Conservation (phyloP, 2,797 vertebrate genomes). For the Lateolabrax maculatus region DNA sequence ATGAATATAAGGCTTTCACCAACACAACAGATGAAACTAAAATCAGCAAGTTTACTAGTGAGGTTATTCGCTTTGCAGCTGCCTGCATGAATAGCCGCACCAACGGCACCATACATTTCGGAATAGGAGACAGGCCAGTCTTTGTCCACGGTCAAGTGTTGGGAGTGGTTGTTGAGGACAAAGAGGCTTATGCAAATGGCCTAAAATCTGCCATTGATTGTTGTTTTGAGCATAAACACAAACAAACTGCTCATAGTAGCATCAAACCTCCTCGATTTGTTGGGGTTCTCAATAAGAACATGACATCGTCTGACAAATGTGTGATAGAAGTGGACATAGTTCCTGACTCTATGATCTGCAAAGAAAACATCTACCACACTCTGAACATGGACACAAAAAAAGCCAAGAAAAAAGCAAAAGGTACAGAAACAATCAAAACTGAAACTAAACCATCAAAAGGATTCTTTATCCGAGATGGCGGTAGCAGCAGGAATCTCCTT, state of each 20-base stretch:
- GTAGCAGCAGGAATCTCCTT: conserved; percentile 68
- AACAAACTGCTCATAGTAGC: conserved; percentile 65
- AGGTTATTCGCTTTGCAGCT: conserved; percentile 77
- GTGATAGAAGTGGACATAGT: conserved; percentile 85
- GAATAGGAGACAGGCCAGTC: conserved; percentile 71
- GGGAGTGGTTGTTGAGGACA: conserved; percentile 67
- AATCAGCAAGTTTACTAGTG: conserved; percentile 70
- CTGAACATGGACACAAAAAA: conserved; percentile 38
- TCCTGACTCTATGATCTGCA: conserved; percentile 65
- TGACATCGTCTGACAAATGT: conserved; percentile 68
- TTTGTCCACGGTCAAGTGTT: conserved; percentile 77
- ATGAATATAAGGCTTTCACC: conserved; percentile 81
- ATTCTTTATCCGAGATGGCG: conserved; percentile 73
- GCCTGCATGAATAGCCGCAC: conserved; percentile 85
- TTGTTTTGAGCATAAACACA: conserved; percentile 67
- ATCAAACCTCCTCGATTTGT: conserved; percentile 80
- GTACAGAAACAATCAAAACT: conserved; percentile 14
- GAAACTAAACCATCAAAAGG: conserved; percentile 11
- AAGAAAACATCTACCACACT: conserved; percentile 63
- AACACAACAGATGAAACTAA: conserved; percentile 52
- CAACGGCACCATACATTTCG: conserved; percentile 86
- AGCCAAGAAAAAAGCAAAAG: conserved; percentile 56
- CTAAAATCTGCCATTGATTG: conserved; percentile 44
- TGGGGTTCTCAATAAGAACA: conserved; percentile 74
- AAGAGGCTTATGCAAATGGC: conserved; percentile 60